Evolutionary conservation across 2,113 vertebrate species (phyloP).

Genomic region (Athene cunicularia): DNA sequence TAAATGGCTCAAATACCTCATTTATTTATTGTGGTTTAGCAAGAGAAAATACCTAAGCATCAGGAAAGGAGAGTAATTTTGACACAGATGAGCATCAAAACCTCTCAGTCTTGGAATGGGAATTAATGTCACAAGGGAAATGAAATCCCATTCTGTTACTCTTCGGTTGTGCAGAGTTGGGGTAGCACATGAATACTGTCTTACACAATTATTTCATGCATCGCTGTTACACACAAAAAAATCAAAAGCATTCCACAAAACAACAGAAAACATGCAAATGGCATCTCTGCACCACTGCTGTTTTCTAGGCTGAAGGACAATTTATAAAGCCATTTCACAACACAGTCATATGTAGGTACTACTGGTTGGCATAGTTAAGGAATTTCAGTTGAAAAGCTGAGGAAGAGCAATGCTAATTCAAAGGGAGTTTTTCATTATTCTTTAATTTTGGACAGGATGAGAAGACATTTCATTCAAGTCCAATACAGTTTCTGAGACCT

Average conservation of each 20-base stretch:
- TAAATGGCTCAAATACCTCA: neutral
- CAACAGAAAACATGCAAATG: neutral
- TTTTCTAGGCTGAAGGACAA: neutral
- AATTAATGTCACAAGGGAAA: neutral
- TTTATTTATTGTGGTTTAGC: neutral
- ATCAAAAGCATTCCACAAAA: neutral
- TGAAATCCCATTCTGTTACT: neutral
- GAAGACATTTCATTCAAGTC: neutral
- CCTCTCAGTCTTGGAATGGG: neutral
- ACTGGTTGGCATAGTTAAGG: neutral
- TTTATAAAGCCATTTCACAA: neutral
- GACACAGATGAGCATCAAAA: neutral
- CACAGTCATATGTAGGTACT: neutral
- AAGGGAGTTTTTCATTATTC: neutral
- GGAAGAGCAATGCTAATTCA: neutral
- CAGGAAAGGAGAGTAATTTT: neutral
- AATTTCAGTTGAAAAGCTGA: neutral
- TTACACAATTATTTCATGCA: neutral
- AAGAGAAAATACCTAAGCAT: neutral
- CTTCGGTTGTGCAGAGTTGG: fast-evolving
- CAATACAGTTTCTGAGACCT: neutral
- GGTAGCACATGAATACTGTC: neutral
- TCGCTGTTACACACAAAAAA: neutral
- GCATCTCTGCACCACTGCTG: neutral
- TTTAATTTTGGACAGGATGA: neutral